phyloP scores from a whole-genome alignment of 2,888 invertebrate species.

The Drosophila rubida region DNA sequence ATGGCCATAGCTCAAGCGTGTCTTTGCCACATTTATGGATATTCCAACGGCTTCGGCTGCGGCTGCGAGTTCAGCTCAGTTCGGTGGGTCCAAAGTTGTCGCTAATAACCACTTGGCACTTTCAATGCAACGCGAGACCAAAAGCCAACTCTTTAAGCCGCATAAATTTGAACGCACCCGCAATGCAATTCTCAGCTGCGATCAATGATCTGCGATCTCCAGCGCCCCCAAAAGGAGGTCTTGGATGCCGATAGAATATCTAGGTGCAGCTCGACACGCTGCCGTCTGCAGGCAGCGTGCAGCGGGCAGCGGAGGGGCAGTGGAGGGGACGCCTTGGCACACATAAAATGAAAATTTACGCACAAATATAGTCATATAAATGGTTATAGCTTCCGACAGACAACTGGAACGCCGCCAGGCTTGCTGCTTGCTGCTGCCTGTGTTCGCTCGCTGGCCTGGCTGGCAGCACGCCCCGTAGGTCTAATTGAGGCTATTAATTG shows the following conservation, averaged over 20 bases:
- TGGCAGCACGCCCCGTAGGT: conserved; percentile 67
- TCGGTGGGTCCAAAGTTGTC: conserved; percentile 30
- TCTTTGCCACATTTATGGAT: conserved; percentile 20
- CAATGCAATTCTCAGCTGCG: conserved; percentile 51
- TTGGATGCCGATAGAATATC: conserved; percentile 33
- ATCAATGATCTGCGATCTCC: conserved; percentile 14
- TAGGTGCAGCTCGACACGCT: conserved; percentile 61
- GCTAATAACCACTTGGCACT: conserved; percentile 55
- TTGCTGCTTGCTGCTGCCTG: conserved; percentile 2
- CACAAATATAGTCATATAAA: conserved; percentile 78
- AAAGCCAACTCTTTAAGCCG: conserved; percentile 14
- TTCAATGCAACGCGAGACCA: conserved; percentile 45
- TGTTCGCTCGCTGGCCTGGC: not conserved
- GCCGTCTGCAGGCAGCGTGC: conserved; percentile 21
- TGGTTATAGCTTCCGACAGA: conserved; percentile 77
- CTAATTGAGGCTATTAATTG: conserved; percentile 80
- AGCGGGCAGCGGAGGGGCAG: not conserved
- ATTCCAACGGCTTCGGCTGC: conserved; percentile 8
- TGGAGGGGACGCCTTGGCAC: conserved; percentile 61
- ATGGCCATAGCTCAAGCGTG: conserved; percentile 28
- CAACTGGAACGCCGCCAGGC: conserved; percentile 59
- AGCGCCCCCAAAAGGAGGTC: conserved; percentile 10
- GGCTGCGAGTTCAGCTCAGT: not conserved
- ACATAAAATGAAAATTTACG: conserved; percentile 71
- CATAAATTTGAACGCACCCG: conserved; percentile 66